These are phyloP conservation scores for Aradophagus sp. DNA, from an alignment of 1,140 invertebrate genomes.

Conservation along the genomic window DNA sequence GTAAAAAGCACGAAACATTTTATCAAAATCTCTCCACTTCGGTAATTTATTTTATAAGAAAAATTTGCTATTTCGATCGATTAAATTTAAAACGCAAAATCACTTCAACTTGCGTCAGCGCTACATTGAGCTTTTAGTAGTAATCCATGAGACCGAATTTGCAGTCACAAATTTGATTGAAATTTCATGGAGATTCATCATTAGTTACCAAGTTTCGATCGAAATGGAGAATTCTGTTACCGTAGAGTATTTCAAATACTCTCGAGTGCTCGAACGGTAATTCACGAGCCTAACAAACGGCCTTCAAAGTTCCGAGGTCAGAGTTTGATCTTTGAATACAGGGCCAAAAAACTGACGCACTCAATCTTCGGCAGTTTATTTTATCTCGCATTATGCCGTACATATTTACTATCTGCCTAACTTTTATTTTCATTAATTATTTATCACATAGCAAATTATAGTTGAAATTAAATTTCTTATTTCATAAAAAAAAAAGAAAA, in stretches of 20 bases:
- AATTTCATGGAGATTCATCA: conserved; percentile 19
- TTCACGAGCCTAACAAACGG: conserved; percentile 16
- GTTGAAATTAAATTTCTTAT: too few species aligned
- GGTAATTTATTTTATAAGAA: too few species aligned
- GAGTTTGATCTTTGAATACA: conserved; percentile 6
- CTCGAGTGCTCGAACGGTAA: conserved; percentile 1
- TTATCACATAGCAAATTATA: neutral
- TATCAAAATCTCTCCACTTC: too few species aligned
- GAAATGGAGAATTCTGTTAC: conserved; percentile 11
- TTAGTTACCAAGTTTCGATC: conserved; percentile 14
- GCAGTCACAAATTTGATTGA: conserved; percentile 24
- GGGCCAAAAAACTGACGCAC: conserved; percentile 8
- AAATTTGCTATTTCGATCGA: too few species aligned
- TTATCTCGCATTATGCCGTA: too few species aligned
- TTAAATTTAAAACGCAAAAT: too few species aligned
- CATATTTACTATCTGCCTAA: too few species aligned
- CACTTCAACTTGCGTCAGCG: too few species aligned
- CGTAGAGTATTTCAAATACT: conserved; percentile 1
- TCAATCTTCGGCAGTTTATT: conserved; percentile 9
- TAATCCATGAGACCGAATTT: conserved; percentile 33
- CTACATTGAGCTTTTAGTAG: too few species aligned
- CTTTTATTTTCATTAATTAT: too few species aligned
- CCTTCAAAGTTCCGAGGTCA: conserved; percentile 8
- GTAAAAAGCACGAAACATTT: too few species aligned
- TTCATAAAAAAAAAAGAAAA: too few species aligned